Evolutionary conservation across 2,113 vertebrate species (phyloP), one percentile per base, ranked within the genome.

Genomic region (Perca fluviatilis): DNA sequence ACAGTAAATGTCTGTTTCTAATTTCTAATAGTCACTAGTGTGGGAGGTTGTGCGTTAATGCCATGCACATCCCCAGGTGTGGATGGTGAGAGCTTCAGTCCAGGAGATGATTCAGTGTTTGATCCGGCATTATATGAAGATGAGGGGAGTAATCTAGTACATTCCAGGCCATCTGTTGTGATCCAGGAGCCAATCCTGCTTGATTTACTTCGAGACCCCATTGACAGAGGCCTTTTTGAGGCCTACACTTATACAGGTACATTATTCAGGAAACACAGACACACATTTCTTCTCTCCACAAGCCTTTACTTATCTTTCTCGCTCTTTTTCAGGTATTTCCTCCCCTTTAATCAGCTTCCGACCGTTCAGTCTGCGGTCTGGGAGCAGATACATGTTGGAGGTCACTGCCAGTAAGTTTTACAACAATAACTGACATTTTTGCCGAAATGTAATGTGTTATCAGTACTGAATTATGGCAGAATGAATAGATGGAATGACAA

Each of bases 311-410:
- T 21, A 80, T 62, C 2, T 13, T 19, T 54, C 56, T 27, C 4
- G 43, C 14, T 65, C 19, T 73, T 51, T 77, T 1, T 7, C 70
- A 97, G 97, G 96, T 53, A 84, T 92, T 62, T 93, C 86, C 2
- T 94, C 93, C 2, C 57, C 87, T 21, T 57, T 21, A 4, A 76
- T 97, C 51, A 91, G 74, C 6, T 84, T 97, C 69, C 95, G 90
- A 76, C 93, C 96, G 0, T 95, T 94, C 82, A 92, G 91, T 12
- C 90, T 97, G 81, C 90, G 68, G 72, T 88, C 95, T 2, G 94
- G 93, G 11, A 93, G 88, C 82, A 95, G 87, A 1, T 97, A 97
- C 57, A 94, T 97, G 95, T 79, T 97, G 14, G 95, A 96, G 18
- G 95, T 93, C 10, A 93, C 92, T 64, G 93, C 95, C 73, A 92